Percentiles rank a stretch among this genome's conserved stretches.
Conservation (phyloP, 2,888 invertebrate species). For the Mythimna ferrago region DNA sequence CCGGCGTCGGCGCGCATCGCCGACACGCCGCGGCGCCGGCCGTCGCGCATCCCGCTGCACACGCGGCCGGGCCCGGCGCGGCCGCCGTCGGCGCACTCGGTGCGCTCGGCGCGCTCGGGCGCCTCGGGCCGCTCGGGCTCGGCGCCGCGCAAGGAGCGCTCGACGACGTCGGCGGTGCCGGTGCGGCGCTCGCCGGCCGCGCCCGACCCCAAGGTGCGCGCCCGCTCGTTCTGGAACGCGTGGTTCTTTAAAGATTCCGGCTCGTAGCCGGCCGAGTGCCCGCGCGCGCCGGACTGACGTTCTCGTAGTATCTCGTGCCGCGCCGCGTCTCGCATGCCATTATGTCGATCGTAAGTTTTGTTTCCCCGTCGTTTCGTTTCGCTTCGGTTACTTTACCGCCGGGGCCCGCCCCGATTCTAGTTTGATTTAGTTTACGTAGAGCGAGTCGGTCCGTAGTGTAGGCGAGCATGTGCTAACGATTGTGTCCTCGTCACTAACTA, state of each 20-base stretch:
- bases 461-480: slow-evolving; percentile 71
- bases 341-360: slow-evolving; percentile 90
- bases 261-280: slow-evolving; percentile 63
- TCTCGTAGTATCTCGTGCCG: slow-evolving; percentile 62
- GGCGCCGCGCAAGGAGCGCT: slow-evolving; percentile 70
- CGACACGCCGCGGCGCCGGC: slow-evolving; percentile 91
- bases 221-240: slow-evolving; percentile 92
- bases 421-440: slow-evolving; percentile 66
- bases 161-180: slow-evolving; percentile 72
- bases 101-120: slow-evolving; percentile 69
- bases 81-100: slow-evolving; percentile 76
- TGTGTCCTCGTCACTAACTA: slow-evolving; percentile 70
- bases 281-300: slow-evolving; percentile 62
- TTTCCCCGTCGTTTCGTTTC: slow-evolving; percentile 67
- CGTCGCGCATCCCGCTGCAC: slow-evolving; percentile 83
- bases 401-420: slow-evolving; percentile 58
- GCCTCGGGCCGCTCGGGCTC: slow-evolving; percentile 66
- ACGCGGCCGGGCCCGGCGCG: slow-evolving; percentile 73
- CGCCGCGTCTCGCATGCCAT: slow-evolving; percentile 81
- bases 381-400: slow-evolving; percentile 63
- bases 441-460: slow-evolving; percentile 71
- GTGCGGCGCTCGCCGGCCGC: slow-evolving; percentile 79
- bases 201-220: slow-evolving; percentile 93
- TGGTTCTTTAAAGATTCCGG: slow-evolving; percentile 90
- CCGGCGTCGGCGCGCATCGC: slow-evolving; percentile 93